These are phyloP conservation scores for Saccostrea glomerata DNA, from an alignment of 1,140 invertebrate species.

Conservation along the genomic window DNA sequence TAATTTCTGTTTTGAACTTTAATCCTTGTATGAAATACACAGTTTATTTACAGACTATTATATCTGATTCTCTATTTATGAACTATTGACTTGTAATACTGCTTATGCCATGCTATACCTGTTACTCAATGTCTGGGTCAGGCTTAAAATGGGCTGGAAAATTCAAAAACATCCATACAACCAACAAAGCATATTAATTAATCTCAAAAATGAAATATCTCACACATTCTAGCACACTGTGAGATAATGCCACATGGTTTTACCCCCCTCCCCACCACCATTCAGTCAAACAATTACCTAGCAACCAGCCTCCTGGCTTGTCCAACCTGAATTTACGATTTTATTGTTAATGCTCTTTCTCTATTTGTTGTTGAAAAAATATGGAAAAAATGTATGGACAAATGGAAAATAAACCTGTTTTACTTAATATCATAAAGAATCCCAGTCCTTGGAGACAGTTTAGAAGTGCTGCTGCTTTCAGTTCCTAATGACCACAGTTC, in stretches of 20 bases:
- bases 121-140: not conserved
- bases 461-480: no score
- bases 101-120: constrained; percentile 16
- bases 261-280: not conserved
- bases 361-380: no score
- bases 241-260: not conserved
- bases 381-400: no score
- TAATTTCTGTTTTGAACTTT: no score
- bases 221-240: not conserved
- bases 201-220: not conserved
- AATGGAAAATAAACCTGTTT: no score
- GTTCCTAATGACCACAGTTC: no score
- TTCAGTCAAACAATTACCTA: constrained; percentile 8
- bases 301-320: not conserved
- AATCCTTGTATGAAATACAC: no score
- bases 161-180: not conserved
- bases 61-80: no score
- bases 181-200: not conserved
- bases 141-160: constrained; percentile 27
- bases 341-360: not conserved
- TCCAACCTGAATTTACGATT: not conserved
- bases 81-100: not conserved
- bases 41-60: no score
- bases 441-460: no score
- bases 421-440: no score